Evolutionary conservation across 1,140 invertebrate genomes (phyloP), one percentile per base, ranked within the genome.

Genomic region (Asbolus verrucosus): DNA sequence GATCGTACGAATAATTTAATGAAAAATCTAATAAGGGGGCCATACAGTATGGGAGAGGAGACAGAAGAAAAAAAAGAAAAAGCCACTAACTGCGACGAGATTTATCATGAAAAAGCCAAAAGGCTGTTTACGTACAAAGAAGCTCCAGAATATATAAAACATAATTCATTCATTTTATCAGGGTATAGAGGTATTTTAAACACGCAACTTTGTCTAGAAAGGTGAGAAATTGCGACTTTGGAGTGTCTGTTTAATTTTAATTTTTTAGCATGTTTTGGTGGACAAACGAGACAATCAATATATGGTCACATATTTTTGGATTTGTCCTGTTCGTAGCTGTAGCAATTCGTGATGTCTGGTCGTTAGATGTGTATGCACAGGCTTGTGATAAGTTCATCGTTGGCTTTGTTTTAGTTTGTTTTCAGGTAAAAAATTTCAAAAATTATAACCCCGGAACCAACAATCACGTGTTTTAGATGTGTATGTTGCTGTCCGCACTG

Each of bases 201-300:
- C 4, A 92, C 92, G 19, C 90, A 88, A 81, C 83, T 94, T 73
- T 97, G 94, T 80, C 82, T 96, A 78, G 92, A 94, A 87, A 96
- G 93, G 93, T 95, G 83, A 43, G 33, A 8, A 27, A 4, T 8
- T 4, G 3, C 16, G 21, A 46, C n/a, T n/a, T n/a, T n/a, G 11
- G 41, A 21, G 15, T 13, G 6, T 33, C 11, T 63, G 1, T 3
- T 21, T 62, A 4, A 14, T 60, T 38, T 43, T 70, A 13, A 62
- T 80, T 75, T 83, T 86, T 63, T 81, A 96, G 95, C 80, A 87
- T 96, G 78, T 96, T 97, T 83, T 94, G 94, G 89, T 96, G 95
- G 94, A 97, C 93, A 11, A 98, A 98, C 79, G 96, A 98, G 82
- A 98, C 95, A 1, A 88, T 98, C 73, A 98, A 98, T 77, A 97